Evolutionary conservation across 2,797 vertebrate species (phyloP).

Genomic region (Anableps anableps): DNA sequence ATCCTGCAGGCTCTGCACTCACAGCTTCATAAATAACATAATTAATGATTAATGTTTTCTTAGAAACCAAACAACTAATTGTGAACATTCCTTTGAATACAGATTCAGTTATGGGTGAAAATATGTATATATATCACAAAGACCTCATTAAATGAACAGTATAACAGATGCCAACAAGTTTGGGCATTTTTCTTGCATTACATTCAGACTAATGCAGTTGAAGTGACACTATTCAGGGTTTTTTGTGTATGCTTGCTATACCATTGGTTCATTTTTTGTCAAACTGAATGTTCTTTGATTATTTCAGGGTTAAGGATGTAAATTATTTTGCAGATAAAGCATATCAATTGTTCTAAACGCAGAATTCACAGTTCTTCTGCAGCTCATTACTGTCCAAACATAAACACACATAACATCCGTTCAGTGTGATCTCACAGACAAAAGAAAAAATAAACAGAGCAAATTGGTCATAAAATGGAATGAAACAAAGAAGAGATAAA

Average conservation of each 20-base stretch:
- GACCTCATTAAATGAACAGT: constrained; percentile 10
- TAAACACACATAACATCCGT: background rate
- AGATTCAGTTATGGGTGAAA: constrained; percentile 14
- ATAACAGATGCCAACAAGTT: constrained; percentile 12
- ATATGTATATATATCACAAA: background rate
- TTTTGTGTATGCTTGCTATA: background rate
- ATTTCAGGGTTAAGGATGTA: constrained; percentile 1
- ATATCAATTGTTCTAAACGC: background rate
- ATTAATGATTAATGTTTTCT: constrained; percentile 29
- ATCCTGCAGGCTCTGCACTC: constrained; percentile 37
- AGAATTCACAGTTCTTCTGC: too few relatives aligned
- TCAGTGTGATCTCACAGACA: constrained; percentile 22
- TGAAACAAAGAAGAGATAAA: constrained; percentile 39
- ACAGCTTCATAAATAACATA: constrained; percentile 35
- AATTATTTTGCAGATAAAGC: constrained; percentile 7
- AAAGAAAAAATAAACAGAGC: constrained; percentile 9
- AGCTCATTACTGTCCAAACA: constrained; percentile 16
- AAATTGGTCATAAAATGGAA: constrained; percentile 25
- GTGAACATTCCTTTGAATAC: background rate
- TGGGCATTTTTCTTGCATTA: constrained; percentile 1
- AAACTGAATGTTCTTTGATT: constrained; percentile 11
- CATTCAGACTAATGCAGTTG: constrained; percentile 3
- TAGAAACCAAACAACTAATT: constrained; percentile 2
- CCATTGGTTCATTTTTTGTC: constrained; percentile 6
- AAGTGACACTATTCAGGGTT: background rate